Percentiles rank a stretch among this genome's conserved stretches.
Conservation (phyloP, 2,113 vertebrate genomes). For the Arothron firmamentum region DNA sequence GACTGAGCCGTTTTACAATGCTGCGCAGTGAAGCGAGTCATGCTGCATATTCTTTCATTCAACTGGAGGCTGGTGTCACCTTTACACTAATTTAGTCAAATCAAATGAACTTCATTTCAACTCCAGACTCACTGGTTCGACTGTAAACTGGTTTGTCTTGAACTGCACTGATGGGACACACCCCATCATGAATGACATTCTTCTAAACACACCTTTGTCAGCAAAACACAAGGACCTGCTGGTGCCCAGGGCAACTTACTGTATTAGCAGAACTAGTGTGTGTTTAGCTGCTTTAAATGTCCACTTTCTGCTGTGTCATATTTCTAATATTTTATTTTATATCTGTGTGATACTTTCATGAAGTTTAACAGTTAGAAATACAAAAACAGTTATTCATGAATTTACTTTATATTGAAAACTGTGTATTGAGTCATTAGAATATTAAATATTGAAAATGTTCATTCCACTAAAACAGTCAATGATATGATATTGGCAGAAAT, state of each 20-base stretch:
- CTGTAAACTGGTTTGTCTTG: conserved; percentile 69
- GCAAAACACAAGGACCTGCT: conserved; percentile 40
- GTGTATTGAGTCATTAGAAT: too few species aligned
- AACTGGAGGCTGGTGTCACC: not conserved
- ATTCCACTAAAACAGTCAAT: too few species aligned
- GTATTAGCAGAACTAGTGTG: not conserved
- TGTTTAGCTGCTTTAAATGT: not conserved
- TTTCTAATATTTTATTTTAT: not conserved
- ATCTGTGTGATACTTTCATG: too few species aligned
- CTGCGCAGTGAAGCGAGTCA: too few species aligned
- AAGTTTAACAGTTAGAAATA: too few species aligned
- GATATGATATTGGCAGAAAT: too few species aligned
- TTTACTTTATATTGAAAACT: too few species aligned
- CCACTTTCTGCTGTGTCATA: not conserved
- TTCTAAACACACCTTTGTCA: conserved; percentile 58
- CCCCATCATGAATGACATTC: conserved; percentile 64
- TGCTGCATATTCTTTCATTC: too few species aligned
- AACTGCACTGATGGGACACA: conserved; percentile 48
- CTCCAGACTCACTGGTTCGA: conserved; percentile 30
- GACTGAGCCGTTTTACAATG: not conserved
- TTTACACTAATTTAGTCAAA: not conserved
- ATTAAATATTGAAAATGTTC: too few species aligned
- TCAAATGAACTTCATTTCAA: not conserved
- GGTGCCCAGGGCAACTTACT: not conserved
- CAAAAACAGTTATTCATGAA: too few species aligned